These are phyloP conservation scores for Bucco capensis DNA, from an alignment of 2,113 vertebrate species.

Conservation along the genomic window DNA sequence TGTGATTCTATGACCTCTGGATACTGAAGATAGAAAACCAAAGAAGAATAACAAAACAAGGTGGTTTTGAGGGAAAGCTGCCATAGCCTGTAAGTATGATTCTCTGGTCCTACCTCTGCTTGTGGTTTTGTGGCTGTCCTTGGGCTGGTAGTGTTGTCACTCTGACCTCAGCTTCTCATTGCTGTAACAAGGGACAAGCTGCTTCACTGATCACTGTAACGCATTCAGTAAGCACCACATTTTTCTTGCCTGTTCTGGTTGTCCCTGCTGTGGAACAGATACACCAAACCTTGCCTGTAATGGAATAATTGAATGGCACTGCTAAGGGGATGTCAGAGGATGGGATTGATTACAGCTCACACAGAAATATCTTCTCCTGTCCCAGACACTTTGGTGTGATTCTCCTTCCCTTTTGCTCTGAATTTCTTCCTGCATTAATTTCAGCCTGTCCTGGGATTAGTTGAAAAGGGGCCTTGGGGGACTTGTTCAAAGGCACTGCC, in stretches of 20 bases:
- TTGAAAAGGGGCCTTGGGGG: slow-evolving; percentile 28
- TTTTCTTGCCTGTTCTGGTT: slow-evolving; percentile 19
- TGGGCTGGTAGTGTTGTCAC: not conserved
- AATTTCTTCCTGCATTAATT: slow-evolving; percentile 56
- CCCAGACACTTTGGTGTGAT: not conserved
- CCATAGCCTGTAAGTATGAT: not conserved
- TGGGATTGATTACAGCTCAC: slow-evolving; percentile 15
- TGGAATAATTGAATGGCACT: slow-evolving; percentile 7
- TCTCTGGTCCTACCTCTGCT: not conserved
- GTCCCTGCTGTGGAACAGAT: not conserved
- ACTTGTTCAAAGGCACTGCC: slow-evolving; percentile 44
- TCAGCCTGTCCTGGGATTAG: slow-evolving; percentile 42
- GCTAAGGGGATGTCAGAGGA: not conserved
- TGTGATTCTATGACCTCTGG: not conserved
- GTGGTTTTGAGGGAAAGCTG: not conserved
- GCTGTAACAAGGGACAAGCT: not conserved
- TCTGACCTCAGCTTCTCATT: not conserved
- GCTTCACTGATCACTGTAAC: not conserved
- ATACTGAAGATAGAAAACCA: not conserved
- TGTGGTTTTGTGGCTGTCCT: not conserved
- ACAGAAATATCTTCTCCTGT: slow-evolving; percentile 39
- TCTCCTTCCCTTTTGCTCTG: not conserved
- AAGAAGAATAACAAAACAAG: not conserved
- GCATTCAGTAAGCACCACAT: not conserved
- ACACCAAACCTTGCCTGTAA: not conserved